Evolutionary conservation across 2,797 vertebrate genomes (phyloP).

Genomic region (Acipenser transmontanus): DNA sequence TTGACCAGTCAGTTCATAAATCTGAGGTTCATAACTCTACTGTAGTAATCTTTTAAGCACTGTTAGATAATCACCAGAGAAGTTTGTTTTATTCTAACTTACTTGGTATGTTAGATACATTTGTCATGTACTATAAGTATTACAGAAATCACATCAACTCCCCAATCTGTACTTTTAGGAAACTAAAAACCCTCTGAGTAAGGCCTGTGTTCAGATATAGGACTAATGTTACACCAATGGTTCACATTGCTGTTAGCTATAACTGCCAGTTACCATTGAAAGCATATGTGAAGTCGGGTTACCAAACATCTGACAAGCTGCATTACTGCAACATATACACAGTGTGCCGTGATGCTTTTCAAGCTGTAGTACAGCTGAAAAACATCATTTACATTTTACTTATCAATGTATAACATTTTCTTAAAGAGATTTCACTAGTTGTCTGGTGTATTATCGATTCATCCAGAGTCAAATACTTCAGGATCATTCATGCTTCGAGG

Average conservation of each 20-base stretch:
- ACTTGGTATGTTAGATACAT: background rate
- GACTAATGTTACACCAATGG: background rate
- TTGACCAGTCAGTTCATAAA: no score
- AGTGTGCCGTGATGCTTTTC: conserved; percentile 38
- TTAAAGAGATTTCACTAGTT: conserved; percentile 39
- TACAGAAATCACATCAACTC: background rate
- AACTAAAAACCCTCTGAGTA: background rate
- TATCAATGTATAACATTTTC: conserved; percentile 30
- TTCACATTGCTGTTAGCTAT: background rate
- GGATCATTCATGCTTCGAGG: background rate
- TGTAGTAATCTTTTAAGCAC: conserved; percentile 37
- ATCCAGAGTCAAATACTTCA: conserved; percentile 21
- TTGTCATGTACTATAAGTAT: background rate
- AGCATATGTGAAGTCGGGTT: conserved; percentile 15
- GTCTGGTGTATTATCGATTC: conserved; percentile 36
- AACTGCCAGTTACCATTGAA: background rate
- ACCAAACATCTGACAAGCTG: conserved; percentile 34
- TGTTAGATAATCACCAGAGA: background rate
- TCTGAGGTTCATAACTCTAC: background rate
- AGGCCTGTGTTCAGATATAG: background rate
- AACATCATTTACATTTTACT: conserved; percentile 39
- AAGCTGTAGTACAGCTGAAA: conserved; percentile 17
- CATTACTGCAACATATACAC: conserved; percentile 42
- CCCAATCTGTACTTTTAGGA: background rate
- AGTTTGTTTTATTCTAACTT: background rate